Evolutionary conservation across 53 echinoderm and acorn worm genomes (phyloP), one percentile per base, ranked within the genome.

Genomic region (Crossaster papposus): DNA sequence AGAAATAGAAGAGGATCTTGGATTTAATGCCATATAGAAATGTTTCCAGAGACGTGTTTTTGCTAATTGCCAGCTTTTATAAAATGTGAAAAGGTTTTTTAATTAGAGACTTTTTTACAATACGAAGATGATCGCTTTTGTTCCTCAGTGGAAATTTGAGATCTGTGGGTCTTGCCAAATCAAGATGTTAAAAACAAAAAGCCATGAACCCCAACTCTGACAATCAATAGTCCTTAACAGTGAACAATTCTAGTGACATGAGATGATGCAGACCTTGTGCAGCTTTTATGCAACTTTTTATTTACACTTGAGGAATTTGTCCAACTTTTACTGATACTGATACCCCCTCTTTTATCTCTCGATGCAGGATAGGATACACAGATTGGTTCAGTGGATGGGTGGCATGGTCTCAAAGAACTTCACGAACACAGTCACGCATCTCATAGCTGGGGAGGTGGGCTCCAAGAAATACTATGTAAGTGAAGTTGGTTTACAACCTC

Each of bases 361-460:
- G 33, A 15, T 64, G 28, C 71, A 98, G 98, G 94, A 93, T 33
- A 64, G 70, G 29, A 26, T 98, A 20, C 98, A 96, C 54, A 65
- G 80, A 78, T 72, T 92, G 54, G 88, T 98, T 20, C 79, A 96
- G 72, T 96, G 96, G 95, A 98, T 98, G 98, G 98, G 98, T 30
- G 98, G 98, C 31, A 79, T 34, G 24, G 91, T 98, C 0, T 90
- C 94, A 3, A 88, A 90, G 77, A 93, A 94, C 80, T 93, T 98
- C 62, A 98, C 96, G 10, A 94, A 95, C 13, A 85, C 70, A 51
- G 94, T 98, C 8, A 96, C 98, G 0, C 98, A 98, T 70, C 96
- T 98, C 53, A 90, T 98, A 3, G 95, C 92, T 3, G 98, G 98
- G 15, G 98, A 98, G 88, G 98, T 98, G 36, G 98, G 98, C 65